These are phyloP conservation scores for Neotragus pygmaeus DNA, from an alignment of 2,113 vertebrate species.

Conservation along the genomic window DNA sequence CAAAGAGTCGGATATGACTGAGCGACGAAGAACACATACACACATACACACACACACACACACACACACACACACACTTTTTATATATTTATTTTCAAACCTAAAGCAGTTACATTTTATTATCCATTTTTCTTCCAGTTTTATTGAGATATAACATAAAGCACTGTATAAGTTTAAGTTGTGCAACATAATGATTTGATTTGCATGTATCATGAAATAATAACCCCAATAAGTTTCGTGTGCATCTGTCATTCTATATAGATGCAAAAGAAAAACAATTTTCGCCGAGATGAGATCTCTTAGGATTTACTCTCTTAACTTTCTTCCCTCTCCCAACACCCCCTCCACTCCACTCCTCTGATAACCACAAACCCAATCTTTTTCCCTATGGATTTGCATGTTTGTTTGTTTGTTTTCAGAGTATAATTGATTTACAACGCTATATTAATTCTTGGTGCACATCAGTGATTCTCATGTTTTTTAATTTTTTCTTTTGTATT, in stretches of 20 bases:
- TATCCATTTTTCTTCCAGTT: not conserved
- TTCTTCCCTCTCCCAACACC: not conserved
- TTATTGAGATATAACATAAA: not conserved
- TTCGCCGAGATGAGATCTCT: not conserved
- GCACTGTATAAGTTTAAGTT: not conserved
- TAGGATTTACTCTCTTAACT: not conserved
- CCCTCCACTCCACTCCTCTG: not conserved
- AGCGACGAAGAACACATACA: accelerated
- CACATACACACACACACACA: not conserved
- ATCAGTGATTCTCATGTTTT: not conserved
- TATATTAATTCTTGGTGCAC: not conserved
- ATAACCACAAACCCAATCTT: not conserved
- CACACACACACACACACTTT: not conserved
- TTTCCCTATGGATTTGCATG: not conserved
- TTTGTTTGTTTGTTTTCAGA: not conserved
- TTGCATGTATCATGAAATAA: not conserved
- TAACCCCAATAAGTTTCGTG: not conserved
- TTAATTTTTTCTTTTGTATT: not conserved
- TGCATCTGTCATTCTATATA: not conserved
- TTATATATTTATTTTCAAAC: not conserved
- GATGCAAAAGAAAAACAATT: not conserved
- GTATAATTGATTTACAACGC: not conserved
- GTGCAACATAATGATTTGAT: not conserved
- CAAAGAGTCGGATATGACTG: not conserved
- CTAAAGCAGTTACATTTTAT: not conserved